Evolutionary conservation across 1,140 invertebrate species (phyloP).

Genomic region (Saccostrea glomerata): DNA sequence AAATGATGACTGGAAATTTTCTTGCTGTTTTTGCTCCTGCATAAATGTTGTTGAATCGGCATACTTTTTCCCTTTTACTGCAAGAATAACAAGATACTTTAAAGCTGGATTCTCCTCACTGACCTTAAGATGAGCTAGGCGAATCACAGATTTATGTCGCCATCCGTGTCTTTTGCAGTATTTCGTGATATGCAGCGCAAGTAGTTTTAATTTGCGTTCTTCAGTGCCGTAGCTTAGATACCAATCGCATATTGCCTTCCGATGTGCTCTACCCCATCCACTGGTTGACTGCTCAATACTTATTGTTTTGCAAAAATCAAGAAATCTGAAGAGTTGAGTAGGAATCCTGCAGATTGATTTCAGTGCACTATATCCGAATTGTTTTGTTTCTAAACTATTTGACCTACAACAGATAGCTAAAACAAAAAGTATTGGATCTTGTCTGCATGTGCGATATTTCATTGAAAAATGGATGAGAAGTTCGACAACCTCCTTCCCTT

Average conservation of each 20-base stretch:
- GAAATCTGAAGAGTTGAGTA: conserved; percentile 78
- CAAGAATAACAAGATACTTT: conserved; percentile 71
- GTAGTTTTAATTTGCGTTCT: conserved; percentile 80
- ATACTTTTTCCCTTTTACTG: conserved; percentile 77
- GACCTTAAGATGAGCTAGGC: conserved; percentile 19
- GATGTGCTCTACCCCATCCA: conserved; percentile 84
- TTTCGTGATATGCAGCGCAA: conserved; percentile 80
- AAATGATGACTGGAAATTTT: conserved; percentile 65
- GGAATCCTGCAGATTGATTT: conserved; percentile 77
- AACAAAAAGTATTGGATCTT: conserved; percentile 73
- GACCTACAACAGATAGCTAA: conserved; percentile 75
- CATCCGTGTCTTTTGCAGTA: conserved; percentile 31
- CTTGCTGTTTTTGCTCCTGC: conserved; percentile 42
- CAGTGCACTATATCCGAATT: conserved; percentile 63
- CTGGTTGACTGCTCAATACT: conserved; percentile 44
- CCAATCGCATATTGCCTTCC: conserved; percentile 83
- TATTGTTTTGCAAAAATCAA: conserved; percentile 67
- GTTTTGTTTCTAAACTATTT: conserved; percentile 65
- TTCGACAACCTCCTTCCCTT: not conserved
- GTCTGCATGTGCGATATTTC: conserved; percentile 71
- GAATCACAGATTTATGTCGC: conserved; percentile 21
- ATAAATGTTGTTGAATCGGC: conserved; percentile 73
- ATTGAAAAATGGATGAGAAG: not conserved
- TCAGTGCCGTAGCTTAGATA: conserved; percentile 82
- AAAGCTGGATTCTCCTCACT: conserved; percentile 77